Percentiles rank a stretch among this genome's conserved stretches.
Conservation (phyloP, 2,888 invertebrate species). For the Tineola bisselliella region DNA sequence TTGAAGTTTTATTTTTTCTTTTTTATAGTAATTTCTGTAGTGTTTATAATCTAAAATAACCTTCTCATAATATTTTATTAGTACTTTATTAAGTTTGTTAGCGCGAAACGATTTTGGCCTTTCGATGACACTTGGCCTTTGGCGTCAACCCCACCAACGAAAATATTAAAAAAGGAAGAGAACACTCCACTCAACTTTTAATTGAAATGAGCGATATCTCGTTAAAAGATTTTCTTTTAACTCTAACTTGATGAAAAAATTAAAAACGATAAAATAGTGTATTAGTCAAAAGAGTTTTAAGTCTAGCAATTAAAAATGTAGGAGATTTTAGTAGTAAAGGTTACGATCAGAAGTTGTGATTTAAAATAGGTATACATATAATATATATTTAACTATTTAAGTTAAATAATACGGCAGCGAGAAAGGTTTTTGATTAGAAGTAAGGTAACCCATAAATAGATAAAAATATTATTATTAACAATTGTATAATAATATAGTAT, state of each 20-base stretch:
- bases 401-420: too few relatives aligned
- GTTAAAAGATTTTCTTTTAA: not conserved
- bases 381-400: too few relatives aligned
- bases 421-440: too few relatives aligned
- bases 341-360: not conserved
- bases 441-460: too few relatives aligned
- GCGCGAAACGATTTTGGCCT: constrained; percentile 2
- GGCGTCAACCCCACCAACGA: not conserved
- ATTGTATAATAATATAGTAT: too few relatives aligned
- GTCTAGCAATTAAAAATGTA: too few relatives aligned
- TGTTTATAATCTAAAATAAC: not conserved
- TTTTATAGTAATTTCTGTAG: not conserved
- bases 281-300: too few relatives aligned
- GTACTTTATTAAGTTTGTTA: not conserved
- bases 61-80: not conserved
- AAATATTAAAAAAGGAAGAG: not conserved
- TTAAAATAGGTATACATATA: too few relatives aligned
- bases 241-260: not conserved
- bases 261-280: not conserved
- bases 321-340: too few relatives aligned
- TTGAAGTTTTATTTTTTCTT: too few relatives aligned
- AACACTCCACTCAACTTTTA: not conserved
- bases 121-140: not conserved
- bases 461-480: too few relatives aligned
- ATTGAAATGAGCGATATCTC: not conserved